Evolutionary conservation across 2,113 vertebrate species (phyloP).

Genomic region (Plestiodon gilberti): DNA sequence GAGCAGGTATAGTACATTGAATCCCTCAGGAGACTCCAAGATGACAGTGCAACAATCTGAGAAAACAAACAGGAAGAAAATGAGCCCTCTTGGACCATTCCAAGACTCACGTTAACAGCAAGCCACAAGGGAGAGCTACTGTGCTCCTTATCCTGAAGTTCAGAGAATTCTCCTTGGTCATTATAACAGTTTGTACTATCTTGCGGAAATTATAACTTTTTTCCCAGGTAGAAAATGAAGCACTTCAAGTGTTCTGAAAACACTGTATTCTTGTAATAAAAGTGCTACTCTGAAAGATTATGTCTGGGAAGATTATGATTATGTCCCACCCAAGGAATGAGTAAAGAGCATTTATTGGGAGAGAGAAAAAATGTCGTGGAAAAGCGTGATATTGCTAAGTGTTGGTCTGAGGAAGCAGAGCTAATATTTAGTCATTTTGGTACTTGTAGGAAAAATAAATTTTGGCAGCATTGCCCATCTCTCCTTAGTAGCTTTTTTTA

Average conservation of each 20-base stretch:
- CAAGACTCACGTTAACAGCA: accelerated
- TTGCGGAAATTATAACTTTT: not conserved
- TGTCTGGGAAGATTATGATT: not conserved
- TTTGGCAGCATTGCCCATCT: not conserved
- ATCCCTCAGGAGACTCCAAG: conserved; percentile 94
- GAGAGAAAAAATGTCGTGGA: too few species aligned
- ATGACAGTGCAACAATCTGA: conserved; percentile 87
- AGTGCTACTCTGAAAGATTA: not conserved
- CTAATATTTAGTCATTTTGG: not conserved
- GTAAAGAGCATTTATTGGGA: not conserved
- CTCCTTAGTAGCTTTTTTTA: not conserved
- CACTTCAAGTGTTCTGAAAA: not conserved
- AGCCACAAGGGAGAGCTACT: not conserved
- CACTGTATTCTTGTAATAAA: not conserved
- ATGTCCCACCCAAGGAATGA: not conserved
- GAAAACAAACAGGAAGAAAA: conserved; percentile 32
- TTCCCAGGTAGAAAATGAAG: not conserved
- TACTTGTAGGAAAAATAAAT: not conserved
- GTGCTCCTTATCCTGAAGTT: not conserved
- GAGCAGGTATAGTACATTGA: conserved; percentile 92
- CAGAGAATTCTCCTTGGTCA: not conserved
- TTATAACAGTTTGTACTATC: not conserved
- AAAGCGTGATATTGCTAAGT: not conserved
- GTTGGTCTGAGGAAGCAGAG: not conserved
- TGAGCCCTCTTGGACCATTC: not conserved